phyloP scores from a whole-genome alignment of 2,113 vertebrate species.

The Chauna torquata region DNA sequence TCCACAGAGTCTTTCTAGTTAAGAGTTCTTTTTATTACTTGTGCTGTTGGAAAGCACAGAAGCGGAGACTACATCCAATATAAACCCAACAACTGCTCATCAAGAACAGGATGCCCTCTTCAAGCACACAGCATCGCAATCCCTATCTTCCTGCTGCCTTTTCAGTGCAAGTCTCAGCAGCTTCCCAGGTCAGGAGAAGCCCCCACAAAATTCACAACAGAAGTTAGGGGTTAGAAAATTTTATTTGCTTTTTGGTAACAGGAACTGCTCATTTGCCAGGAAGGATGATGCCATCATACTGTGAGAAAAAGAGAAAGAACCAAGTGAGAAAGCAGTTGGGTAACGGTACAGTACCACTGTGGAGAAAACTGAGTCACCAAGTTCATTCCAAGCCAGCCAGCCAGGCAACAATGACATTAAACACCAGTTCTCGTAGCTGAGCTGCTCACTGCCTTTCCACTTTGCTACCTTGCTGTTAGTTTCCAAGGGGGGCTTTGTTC shows the following conservation, averaged over 20 bases:
- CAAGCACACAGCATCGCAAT: not conserved
- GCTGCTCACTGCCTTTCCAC: not conserved
- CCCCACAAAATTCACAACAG: slow-evolving; percentile 48
- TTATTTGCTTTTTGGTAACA: slow-evolving; percentile 77
- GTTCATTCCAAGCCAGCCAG: not conserved
- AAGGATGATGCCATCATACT: slow-evolving; percentile 99
- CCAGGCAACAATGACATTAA: not conserved
- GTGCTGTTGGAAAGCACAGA: not conserved
- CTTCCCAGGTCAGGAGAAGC: not conserved
- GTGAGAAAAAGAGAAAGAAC: slow-evolving; percentile 28
- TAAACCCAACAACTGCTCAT: not conserved
- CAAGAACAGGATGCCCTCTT: not conserved
- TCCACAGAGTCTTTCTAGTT: not conserved
- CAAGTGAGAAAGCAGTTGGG: not conserved
- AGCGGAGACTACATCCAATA: not conserved
- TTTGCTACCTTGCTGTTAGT: not conserved
- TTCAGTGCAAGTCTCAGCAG: not conserved
- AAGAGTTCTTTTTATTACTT: not conserved
- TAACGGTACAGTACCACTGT: not conserved
- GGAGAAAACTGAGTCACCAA: not conserved
- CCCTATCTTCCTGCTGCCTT: not conserved
- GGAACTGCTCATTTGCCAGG: slow-evolving; percentile 91
- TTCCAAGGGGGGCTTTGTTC: not conserved
- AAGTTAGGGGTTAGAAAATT: slow-evolving; percentile 33
- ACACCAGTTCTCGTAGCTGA: not conserved